These are phyloP conservation scores for Epizoanthus stellaris DNA, from an alignment of 92 coral and sea anemone genomes.

Conservation along the genomic window DNA sequence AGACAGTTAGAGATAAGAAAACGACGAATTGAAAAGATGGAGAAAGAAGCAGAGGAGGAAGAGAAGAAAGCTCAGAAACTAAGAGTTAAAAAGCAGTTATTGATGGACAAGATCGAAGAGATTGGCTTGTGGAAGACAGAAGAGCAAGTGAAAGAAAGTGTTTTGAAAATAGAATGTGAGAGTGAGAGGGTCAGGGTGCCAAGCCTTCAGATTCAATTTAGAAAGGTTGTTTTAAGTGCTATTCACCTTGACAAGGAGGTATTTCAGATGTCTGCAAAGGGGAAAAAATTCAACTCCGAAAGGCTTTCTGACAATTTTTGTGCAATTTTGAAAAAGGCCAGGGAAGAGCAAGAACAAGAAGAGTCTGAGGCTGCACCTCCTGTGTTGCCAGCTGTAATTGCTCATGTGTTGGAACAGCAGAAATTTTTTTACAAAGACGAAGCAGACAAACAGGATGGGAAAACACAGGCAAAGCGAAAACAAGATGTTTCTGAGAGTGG, in stretches of 20 bases:
- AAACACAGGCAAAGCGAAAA: conserved; percentile 11
- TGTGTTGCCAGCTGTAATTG: conserved; percentile 19
- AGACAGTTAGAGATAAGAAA: conserved; percentile 16
- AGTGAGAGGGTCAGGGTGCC: not conserved
- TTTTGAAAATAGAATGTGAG: too few species aligned
- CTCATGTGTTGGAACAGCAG: conserved; percentile 22
- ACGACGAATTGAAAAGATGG: conserved; percentile 15
- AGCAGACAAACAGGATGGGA: conserved; percentile 12
- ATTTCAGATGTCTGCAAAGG: conserved; percentile 24
- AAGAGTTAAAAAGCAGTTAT: conserved; percentile 2
- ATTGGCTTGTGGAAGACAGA: conserved; percentile 19
- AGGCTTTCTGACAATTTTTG: conserved; percentile 7
- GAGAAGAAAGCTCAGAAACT: conserved; percentile 13
- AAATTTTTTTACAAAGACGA: conserved; percentile 20
- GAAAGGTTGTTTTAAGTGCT: conserved; percentile 28
- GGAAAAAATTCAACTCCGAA: conserved; percentile 8
- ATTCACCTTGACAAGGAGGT: conserved; percentile 33
- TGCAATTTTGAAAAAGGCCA: conserved; percentile 14
- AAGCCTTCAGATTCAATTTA: conserved; percentile 34
- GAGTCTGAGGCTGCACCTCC: conserved; percentile 6
- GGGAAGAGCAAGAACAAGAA: conserved; percentile 14
- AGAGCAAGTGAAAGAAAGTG: not conserved
- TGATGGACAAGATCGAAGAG: conserved; percentile 12
- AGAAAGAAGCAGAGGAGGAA: conserved; percentile 10
- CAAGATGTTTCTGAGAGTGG: not conserved